Evolutionary conservation across 2,888 invertebrate genomes (phyloP), one percentile per base, ranked within the genome.

Genomic region (Drosophila macrospina): DNA sequence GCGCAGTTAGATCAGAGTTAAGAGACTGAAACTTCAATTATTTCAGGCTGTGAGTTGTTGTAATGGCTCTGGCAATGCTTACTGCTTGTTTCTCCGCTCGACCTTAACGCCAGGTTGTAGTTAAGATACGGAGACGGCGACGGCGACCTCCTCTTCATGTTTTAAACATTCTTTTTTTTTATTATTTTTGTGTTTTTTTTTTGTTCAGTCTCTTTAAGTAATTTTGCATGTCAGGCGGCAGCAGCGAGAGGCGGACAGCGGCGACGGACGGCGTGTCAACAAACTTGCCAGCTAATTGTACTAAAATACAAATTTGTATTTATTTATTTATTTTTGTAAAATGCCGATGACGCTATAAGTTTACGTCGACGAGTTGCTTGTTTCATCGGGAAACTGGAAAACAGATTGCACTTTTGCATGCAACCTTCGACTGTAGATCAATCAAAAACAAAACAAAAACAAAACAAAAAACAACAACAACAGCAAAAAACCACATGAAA

Each of bases 331-430:
- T 51, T 59, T 50, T 26, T 52, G 32, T 41, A 24, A 56, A 67
- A 74, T 67, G 60, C 44, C 63, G 76, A 66, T 74, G 74, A 74
- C 71, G 76, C 71, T 74, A 59, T 36, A 42, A 44, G 41, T 50
- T 37, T 47, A 16, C 47, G 51, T 62, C 48, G 67, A 70, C 62
- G 47, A n/a, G 55, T 57, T 47, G 63, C 45, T 71, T 71, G 56
- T 77, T 75, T 64, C 78, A 77, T 72, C 73, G 65, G 48, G 57
- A 64, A 64, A 75, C 68, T 72, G 77, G 67, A 72, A 75, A 77
- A 75, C 77, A 68, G 76, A 85, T 86, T 86, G 85, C 85, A 86
- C 78, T 86, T 86, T 88, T 86, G 88, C 88, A 86, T 88, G 85
- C 80, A 88, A 79, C 83, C 84, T 86, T 83, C 88, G 75, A 64